These are phyloP conservation scores for Sebastes schlegelii DNA, from an alignment of 2,113 vertebrate genomes.

Conservation along the genomic window DNA sequence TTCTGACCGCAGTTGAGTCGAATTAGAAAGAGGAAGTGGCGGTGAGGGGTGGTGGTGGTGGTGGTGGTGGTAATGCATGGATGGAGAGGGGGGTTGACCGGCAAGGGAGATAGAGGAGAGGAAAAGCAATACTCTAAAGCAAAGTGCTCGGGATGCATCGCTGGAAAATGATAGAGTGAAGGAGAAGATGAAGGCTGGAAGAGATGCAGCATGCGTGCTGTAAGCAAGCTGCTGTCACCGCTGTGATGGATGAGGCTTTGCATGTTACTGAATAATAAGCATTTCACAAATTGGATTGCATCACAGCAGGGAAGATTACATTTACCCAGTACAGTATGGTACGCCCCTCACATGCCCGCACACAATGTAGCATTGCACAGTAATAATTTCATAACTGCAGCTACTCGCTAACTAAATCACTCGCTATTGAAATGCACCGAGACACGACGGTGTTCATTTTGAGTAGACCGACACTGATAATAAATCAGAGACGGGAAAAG, in stretches of 20 bases:
- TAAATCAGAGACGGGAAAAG: constrained; percentile 29
- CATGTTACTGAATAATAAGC: constrained; percentile 60
- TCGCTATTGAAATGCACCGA: constrained; percentile 21
- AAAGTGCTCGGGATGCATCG: constrained; percentile 13
- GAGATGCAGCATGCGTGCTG: constrained; percentile 9
- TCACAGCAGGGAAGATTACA: constrained; percentile 55
- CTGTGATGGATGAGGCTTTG: constrained; percentile 49
- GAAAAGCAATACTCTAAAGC: constrained; percentile 6
- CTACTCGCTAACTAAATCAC: constrained; percentile 11
- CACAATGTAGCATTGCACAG: neutral
- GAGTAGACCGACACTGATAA: constrained; percentile 6
- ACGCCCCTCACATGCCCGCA: neutral
- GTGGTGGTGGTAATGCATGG: neutral
- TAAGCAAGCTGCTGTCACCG: constrained; percentile 42
- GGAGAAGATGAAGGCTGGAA: neutral
- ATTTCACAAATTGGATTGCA: constrained; percentile 64
- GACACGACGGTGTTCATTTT: constrained; percentile 13
- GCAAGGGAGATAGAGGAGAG: neutral
- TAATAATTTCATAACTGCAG: constrained; percentile 28
- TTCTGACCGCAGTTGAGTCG: constrained; percentile 18
- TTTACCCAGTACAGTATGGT: neutral
- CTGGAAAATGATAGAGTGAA: constrained; percentile 36
- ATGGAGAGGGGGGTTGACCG: constrained; percentile 7
- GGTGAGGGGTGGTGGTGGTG: neutral
- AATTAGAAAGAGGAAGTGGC: constrained; percentile 2